Conservation (phyloP, 2,888 invertebrate genomes). For the Pyrrhia umbra region DNA sequence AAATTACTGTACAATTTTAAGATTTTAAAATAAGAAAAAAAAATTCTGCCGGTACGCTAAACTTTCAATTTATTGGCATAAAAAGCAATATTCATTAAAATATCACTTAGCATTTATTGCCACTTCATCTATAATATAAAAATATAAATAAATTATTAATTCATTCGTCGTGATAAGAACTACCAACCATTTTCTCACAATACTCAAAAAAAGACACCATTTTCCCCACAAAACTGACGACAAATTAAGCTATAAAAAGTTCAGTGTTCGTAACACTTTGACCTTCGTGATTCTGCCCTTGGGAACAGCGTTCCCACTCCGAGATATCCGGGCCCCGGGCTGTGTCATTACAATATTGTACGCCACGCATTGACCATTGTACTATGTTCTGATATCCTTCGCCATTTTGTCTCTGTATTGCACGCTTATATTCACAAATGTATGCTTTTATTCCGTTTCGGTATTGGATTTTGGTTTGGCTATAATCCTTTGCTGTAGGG, state of each 20-base stretch:
- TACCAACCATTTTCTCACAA: background rate
- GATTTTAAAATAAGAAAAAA: too few species aligned
- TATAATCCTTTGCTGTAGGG: conserved; percentile 4
- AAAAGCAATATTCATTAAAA: too few species aligned
- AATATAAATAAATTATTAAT: background rate
- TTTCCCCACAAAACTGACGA: conserved; percentile 1
- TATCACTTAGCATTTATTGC: too few species aligned
- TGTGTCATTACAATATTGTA: conserved; percentile 70
- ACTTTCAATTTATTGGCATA: too few species aligned
- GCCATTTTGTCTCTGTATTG: conserved; percentile 36
- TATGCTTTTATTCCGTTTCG: conserved; percentile 8
- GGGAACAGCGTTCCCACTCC: conserved; percentile 32
- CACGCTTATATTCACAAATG: background rate
- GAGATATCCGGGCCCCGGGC: conserved; percentile 62
- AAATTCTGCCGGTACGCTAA: too few species aligned
- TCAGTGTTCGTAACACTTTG: conserved; percentile 48
- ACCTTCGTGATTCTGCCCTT: conserved; percentile 53
- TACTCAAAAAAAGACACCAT: background rate
- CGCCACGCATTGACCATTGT: conserved; percentile 63
- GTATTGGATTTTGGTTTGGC: background rate
- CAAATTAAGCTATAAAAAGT: conserved; percentile 51
- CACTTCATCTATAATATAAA: too few species aligned
- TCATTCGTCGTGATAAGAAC: background rate
- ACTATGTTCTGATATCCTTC: conserved; percentile 47
- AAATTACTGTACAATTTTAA: too few species aligned